Percentiles rank a stretch among this genome's conserved stretches.
phyloP scores from a whole-genome alignment of 2,113 vertebrate species.

The Zosterops lateralis region DNA sequence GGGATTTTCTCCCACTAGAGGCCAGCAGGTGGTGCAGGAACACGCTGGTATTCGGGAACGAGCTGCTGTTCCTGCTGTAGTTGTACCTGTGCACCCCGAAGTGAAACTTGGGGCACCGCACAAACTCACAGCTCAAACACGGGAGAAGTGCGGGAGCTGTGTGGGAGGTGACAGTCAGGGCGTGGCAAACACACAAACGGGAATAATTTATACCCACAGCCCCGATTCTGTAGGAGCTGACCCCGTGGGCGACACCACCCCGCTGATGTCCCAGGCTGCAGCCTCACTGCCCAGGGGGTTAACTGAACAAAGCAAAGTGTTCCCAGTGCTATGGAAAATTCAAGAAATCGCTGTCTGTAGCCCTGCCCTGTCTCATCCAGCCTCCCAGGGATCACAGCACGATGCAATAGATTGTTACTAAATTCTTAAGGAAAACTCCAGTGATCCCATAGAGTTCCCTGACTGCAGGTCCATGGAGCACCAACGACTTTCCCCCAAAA shows the following conservation, averaged over 20 bases:
- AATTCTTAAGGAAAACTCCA: too few species aligned
- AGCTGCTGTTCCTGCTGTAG: fast-evolving
- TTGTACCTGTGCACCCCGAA: too few species aligned
- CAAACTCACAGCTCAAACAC: not conserved
- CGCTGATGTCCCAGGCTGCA: not conserved
- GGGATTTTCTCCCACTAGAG: not conserved
- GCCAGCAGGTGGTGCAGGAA: conserved; percentile 30
- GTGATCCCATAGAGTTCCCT: too few species aligned
- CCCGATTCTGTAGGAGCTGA: not conserved
- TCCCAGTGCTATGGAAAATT: not conserved
- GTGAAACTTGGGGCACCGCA: too few species aligned
- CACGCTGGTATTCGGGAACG: fast-evolving
- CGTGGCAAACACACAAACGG: not conserved
- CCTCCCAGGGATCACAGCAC: not conserved
- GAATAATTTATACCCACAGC: too few species aligned
- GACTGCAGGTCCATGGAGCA: too few species aligned
- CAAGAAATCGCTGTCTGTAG: not conserved
- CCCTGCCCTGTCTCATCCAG: not conserved
- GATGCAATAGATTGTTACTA: not conserved
- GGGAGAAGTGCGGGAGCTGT: not conserved
- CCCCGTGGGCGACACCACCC: fast-evolving
- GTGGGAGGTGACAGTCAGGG: not conserved
- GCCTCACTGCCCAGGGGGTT: not conserved
- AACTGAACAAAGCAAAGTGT: not conserved
- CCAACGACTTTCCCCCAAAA: not conserved